These are phyloP conservation scores for Cerceris ruficornis DNA, from an alignment of 2,888 invertebrate genomes.

Conservation along the genomic window DNA sequence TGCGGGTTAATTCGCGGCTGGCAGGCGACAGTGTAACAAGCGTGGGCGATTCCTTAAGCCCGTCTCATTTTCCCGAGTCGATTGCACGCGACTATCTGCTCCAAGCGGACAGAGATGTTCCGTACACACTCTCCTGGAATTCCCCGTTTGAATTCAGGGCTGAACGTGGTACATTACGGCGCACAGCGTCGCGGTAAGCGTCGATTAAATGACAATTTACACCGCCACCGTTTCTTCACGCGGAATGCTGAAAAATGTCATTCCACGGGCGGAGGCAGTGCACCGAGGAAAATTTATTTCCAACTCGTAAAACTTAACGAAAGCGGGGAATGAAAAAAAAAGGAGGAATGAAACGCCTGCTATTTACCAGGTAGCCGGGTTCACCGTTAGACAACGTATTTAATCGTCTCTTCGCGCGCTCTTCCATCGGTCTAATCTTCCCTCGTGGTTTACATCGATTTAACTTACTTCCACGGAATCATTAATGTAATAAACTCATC, in stretches of 20 bases:
- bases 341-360: background rate
- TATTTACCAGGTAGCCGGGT: background rate
- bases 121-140: slow-evolving; percentile 40
- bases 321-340: background rate
- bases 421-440: slow-evolving; percentile 14
- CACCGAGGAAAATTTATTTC: background rate
- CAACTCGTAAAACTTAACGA: background rate
- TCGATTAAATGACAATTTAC: slow-evolving; percentile 40
- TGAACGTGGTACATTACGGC: slow-evolving; percentile 27
- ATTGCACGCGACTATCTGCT: slow-evolving; percentile 58
- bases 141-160: slow-evolving; percentile 31
- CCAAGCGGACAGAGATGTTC: slow-evolving; percentile 33
- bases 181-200: slow-evolving; percentile 41
- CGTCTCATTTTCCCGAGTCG: slow-evolving; percentile 48
- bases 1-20: slow-evolving; percentile 78
- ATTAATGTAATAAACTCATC: slow-evolving; percentile 42
- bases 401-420: slow-evolving; percentile 13
- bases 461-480: slow-evolving; percentile 34
- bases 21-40: slow-evolving; percentile 69
- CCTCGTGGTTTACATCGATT: slow-evolving; percentile 43
- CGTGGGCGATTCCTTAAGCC: slow-evolving; percentile 72
- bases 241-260: background rate
- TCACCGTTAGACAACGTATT: slow-evolving; percentile 30
- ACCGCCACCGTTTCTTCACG: background rate
- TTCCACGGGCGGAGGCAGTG: background rate